Percentiles rank a stretch among this genome's conserved stretches.
These are phyloP conservation scores for Sorex maritimensis DNA, from an alignment of 2,797 vertebrate species.

Conservation along the genomic window DNA sequence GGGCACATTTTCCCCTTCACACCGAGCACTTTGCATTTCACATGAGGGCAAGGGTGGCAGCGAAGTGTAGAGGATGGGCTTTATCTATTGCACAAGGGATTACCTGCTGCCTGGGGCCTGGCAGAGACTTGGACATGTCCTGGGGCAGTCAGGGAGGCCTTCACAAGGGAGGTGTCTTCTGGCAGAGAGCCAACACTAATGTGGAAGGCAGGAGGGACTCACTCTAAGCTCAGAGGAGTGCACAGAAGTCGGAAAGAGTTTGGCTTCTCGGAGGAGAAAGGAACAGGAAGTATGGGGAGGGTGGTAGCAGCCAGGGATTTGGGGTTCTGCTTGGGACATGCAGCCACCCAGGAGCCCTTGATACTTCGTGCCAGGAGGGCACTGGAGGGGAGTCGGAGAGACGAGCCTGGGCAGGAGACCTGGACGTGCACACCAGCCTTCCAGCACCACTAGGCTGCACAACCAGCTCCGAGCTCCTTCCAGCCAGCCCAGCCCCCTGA, in stretches of 20 bases:
- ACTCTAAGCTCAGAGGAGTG: neutral
- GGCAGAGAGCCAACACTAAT: neutral
- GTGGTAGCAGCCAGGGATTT: fast-evolving
- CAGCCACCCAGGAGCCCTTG: neutral
- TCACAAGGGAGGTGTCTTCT: neutral
- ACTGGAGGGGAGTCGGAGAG: neutral
- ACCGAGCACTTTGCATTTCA: neutral
- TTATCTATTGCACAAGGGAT: neutral
- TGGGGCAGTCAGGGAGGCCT: neutral
- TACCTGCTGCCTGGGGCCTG: neutral
- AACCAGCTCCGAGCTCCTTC: neutral
- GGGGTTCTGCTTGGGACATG: neutral
- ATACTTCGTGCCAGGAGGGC: too few relatives aligned
- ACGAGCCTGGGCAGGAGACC: neutral
- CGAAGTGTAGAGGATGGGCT: fast-evolving
- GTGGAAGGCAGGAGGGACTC: neutral
- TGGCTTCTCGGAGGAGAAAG: neutral
- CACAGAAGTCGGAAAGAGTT: neutral
- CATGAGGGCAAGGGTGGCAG: neutral
- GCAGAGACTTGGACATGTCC: conserved; percentile 1
- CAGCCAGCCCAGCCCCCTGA: neutral
- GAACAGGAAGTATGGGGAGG: fast-evolving
- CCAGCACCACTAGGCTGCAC: neutral
- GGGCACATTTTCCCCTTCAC: neutral
- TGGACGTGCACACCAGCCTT: neutral